These are phyloP conservation scores for Anomalospiza imberbis DNA, from an alignment of 2,797 vertebrate genomes.

Conservation along the genomic window DNA sequence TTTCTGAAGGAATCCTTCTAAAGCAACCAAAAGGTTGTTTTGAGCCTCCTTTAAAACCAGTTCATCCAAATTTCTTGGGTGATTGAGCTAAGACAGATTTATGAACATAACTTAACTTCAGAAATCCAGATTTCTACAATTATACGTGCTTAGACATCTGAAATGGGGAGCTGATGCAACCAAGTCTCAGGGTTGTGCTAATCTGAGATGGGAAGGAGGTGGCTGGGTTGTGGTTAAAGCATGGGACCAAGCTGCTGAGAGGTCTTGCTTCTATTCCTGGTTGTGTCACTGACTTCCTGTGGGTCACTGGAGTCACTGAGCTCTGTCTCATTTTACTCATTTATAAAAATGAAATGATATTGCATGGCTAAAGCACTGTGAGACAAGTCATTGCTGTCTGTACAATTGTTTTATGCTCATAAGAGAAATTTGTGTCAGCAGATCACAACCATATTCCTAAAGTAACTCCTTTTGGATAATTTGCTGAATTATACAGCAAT, in stretches of 20 bases:
- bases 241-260: slow-evolving; percentile 61
- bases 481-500: not conserved
- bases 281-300: slow-evolving; percentile 47
- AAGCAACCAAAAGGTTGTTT: not conserved
- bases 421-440: not conserved
- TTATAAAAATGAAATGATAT: not conserved
- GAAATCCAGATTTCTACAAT: slow-evolving; percentile 2
- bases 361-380: not conserved
- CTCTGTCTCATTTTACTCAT: not conserved
- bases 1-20: not conserved
- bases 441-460: not conserved
- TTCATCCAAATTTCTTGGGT: not conserved
- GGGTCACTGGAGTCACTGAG: not conserved
- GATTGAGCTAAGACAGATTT: not conserved
- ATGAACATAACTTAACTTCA: not conserved
- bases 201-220: slow-evolving; percentile 35
- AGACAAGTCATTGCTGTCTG: not conserved
- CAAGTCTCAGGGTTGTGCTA: slow-evolving; percentile 3
- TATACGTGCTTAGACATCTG: not conserved
- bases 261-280: slow-evolving; percentile 41
- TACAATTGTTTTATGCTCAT: not conserved
- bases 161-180: slow-evolving; percentile 40
- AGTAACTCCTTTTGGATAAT: not conserved
- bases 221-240: slow-evolving; percentile 49
- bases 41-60: not conserved